phyloP scores from a whole-genome alignment of 2,113 vertebrate genomes.

The Hystrix cristata region DNA sequence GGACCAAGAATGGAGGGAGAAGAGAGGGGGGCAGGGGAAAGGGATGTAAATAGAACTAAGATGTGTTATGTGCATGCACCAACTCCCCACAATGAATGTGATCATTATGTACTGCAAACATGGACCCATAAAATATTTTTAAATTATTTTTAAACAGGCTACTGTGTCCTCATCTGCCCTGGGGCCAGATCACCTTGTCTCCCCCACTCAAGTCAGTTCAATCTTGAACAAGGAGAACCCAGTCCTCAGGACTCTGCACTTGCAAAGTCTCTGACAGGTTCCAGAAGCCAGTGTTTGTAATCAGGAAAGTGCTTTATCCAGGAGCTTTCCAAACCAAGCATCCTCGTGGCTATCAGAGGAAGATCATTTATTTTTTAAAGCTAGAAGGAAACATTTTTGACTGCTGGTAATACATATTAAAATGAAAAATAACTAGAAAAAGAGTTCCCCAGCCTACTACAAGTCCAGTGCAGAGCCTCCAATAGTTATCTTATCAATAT shows the following conservation, averaged over 20 bases:
- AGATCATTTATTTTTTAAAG: background rate
- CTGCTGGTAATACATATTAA: slow-evolving; percentile 59
- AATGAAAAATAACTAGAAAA: slow-evolving; percentile 47
- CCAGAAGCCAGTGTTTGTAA: background rate
- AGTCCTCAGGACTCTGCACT: background rate
- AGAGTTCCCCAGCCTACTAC: background rate
- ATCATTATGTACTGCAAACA: background rate
- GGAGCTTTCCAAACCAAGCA: slow-evolving; percentile 30
- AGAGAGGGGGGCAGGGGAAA: background rate
- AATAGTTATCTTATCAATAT: background rate
- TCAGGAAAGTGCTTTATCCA: slow-evolving; percentile 58
- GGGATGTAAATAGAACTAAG: background rate
- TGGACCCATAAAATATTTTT: background rate
- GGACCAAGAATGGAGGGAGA: background rate
- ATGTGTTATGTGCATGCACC: background rate
- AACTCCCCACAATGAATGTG: background rate
- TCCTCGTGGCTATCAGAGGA: background rate
- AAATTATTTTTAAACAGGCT: background rate
- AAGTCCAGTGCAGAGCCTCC: background rate
- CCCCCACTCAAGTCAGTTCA: background rate
- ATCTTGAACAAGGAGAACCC: background rate
- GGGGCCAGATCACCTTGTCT: background rate
- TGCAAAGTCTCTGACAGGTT: background rate
- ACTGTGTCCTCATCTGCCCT: background rate
- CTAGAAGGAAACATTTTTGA: slow-evolving; percentile 63